A percentile compares a stretch with the other conserved stretches of the same genome.
phyloP scores from a whole-genome alignment of 2,113 vertebrate genomes.

The Mellivora capensis region DNA sequence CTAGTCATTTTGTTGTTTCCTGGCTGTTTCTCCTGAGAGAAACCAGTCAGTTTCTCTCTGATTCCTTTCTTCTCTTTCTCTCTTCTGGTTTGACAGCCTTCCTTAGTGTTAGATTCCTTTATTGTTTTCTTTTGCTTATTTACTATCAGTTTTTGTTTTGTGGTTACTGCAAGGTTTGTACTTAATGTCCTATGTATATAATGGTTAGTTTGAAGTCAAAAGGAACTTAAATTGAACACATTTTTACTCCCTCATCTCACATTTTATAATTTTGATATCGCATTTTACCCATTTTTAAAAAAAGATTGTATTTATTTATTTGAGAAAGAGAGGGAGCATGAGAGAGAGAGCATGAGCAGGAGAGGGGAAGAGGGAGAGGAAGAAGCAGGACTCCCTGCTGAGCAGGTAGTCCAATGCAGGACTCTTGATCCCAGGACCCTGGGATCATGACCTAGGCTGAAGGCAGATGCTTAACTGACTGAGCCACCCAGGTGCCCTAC shows the following conservation, averaged over 20 bases:
- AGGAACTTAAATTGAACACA: neutral
- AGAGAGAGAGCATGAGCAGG: no score
- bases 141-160: neutral
- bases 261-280: neutral
- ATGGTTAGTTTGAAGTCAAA: neutral
- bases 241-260: neutral
- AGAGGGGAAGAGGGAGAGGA: no score
- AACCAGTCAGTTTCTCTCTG: neutral
- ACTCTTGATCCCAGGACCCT: no score
- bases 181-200: neutral
- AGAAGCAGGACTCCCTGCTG: no score
- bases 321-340: no score
- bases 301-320: no score
- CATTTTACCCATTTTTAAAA: neutral
- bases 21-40: neutral
- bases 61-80: neutral
- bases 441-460: no score
- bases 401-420: no score
- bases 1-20: neutral
- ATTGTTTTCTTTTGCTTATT: neutral
- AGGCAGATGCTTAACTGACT: no score
- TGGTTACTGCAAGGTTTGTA: neutral
- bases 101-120: neutral
- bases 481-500: no score
- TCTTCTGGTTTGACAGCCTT: neutral